phyloP scores from a whole-genome alignment of 2,113 vertebrate genomes.

The Sylvilagus bachmani region DNA sequence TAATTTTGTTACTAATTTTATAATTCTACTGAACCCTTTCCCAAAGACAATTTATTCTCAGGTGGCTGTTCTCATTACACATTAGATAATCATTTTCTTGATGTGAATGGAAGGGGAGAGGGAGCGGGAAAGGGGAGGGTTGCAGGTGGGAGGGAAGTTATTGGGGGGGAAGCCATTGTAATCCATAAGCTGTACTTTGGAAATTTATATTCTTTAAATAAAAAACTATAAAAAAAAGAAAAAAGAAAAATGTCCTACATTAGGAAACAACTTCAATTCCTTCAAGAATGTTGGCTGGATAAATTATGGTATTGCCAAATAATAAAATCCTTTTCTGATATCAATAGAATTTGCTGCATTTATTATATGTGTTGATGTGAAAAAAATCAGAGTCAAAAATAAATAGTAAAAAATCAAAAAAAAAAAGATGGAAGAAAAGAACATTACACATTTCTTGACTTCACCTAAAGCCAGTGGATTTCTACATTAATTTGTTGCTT shows the following conservation, averaged over 20 bases:
- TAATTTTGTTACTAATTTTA: slow-evolving; percentile 45
- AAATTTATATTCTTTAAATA: too few species aligned
- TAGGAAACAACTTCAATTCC: background rate
- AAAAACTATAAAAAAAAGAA: too few species aligned
- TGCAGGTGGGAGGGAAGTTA: too few species aligned
- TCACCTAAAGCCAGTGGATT: background rate
- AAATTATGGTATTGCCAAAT: background rate
- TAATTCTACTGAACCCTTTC: background rate
- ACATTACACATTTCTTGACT: background rate
- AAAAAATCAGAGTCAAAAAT: background rate
- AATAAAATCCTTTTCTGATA: background rate
- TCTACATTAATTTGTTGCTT: slow-evolving; percentile 24
- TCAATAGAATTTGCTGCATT: background rate
- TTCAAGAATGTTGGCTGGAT: background rate
- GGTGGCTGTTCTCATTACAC: background rate
- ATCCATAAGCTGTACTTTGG: too few species aligned
- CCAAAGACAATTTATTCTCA: slow-evolving; percentile 36
- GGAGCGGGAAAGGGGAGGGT: too few species aligned
- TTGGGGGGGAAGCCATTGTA: too few species aligned
- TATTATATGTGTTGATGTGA: background rate
- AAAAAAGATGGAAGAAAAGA: background rate
- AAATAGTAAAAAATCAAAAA: background rate
- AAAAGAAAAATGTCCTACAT: background rate
- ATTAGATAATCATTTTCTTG: background rate
- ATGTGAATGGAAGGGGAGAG: too few species aligned